Evolutionary conservation across 2,113 vertebrate species (phyloP).

Genomic region (Strix uralensis): DNA sequence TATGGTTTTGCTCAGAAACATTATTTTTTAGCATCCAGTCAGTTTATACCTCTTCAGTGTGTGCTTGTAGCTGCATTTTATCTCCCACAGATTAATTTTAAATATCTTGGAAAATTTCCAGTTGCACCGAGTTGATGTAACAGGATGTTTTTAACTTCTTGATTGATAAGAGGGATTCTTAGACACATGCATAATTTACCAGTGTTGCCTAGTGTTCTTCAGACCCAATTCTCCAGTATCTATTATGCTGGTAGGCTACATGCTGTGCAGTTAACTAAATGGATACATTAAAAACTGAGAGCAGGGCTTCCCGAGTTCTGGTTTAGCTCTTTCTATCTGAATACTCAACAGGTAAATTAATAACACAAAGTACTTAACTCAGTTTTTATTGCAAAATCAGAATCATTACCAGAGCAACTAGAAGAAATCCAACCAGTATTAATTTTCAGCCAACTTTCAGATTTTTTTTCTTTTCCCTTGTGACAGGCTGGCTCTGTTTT

Average conservation of each 20-base stretch:
- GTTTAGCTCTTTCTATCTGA: background rate
- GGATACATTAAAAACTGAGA: background rate
- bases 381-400: background rate
- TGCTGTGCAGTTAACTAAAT: background rate
- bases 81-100: background rate
- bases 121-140: background rate
- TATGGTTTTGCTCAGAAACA: background rate
- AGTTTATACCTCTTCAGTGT: background rate
- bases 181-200: background rate
- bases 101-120: background rate
- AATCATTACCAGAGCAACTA: background rate
- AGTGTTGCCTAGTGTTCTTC: background rate
- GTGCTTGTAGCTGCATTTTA: background rate
- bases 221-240: background rate
- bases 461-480: background rate
- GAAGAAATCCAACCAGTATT: background rate
- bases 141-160: background rate
- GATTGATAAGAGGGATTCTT: background rate
- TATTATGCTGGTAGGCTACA: background rate
- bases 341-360: background rate
- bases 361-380: background rate
- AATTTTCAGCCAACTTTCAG: background rate
- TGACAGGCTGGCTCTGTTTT: constrained; percentile 82
- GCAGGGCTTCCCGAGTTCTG: background rate
- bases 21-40: background rate